A percentile compares a stretch with the other conserved stretches of the same genome.
Conservation (phyloP, 2,888 invertebrate genomes). For the Pasiphila rectangulata region DNA sequence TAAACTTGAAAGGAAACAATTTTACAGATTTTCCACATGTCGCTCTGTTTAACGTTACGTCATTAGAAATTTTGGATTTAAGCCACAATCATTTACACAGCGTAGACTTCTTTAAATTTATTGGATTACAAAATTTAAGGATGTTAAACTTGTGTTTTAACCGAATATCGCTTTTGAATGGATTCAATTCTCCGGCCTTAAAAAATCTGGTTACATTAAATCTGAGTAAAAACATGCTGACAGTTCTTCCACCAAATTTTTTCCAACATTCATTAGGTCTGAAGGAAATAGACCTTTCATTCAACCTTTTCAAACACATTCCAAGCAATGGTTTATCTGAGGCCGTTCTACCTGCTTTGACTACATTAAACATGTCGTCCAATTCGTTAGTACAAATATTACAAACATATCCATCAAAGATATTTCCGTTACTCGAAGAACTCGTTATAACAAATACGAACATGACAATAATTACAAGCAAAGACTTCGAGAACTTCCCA, state of each 20-base stretch:
- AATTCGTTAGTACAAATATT: slow-evolving; percentile 90
- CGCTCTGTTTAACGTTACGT: slow-evolving; percentile 87
- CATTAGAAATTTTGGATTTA: slow-evolving; percentile 86
- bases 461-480: slow-evolving; percentile 89
- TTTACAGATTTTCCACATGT: slow-evolving; percentile 90
- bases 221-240: slow-evolving; percentile 87
- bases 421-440: slow-evolving; percentile 90
- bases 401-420: slow-evolving; percentile 84
- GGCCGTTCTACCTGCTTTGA: slow-evolving; percentile 85
- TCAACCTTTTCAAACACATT: slow-evolving; percentile 89
- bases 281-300: slow-evolving; percentile 88
- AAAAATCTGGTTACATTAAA: slow-evolving; percentile 87
- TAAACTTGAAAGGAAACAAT: slow-evolving; percentile 86
- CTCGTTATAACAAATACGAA: slow-evolving; percentile 90
- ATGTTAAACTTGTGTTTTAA: slow-evolving; percentile 88
- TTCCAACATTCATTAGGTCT: slow-evolving; percentile 86
- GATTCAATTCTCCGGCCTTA: slow-evolving; percentile 88
- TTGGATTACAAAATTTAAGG: slow-evolving; percentile 86
- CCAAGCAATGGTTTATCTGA: slow-evolving; percentile 88
- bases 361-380: slow-evolving; percentile 89
- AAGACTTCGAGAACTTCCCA: slow-evolving; percentile 92
- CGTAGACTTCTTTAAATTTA: slow-evolving; percentile 88
- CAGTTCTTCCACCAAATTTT: slow-evolving; percentile 90
- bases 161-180: slow-evolving; percentile 86
- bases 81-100: slow-evolving; percentile 84